phyloP scores from a whole-genome alignment of 2,113 vertebrate species.

The Coptodon bakossiorum region DNA sequence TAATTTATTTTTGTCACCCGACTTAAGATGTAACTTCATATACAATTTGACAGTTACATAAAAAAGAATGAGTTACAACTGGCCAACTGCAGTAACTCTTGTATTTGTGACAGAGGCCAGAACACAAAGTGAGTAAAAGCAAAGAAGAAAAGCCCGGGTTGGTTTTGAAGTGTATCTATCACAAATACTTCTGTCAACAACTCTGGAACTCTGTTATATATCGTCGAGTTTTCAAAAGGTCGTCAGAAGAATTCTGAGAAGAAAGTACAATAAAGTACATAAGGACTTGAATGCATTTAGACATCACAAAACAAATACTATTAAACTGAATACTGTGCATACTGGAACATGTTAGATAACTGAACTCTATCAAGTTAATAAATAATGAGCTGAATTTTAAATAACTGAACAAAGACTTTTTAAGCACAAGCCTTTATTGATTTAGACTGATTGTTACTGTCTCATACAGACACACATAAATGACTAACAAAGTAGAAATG shows the following conservation, averaged over 20 bases:
- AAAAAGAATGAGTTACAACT: not conserved
- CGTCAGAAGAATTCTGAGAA: not conserved
- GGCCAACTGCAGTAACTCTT: not conserved
- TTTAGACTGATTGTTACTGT: not conserved
- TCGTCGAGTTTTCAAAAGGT: not conserved
- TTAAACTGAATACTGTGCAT: not conserved
- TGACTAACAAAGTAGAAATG: not conserved
- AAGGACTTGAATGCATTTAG: not conserved
- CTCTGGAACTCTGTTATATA: not conserved
- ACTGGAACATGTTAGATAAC: not conserved
- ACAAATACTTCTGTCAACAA: not conserved
- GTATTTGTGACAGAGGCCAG: not conserved
- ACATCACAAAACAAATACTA: not conserved
- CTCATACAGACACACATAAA: not conserved
- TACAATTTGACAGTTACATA: not conserved
- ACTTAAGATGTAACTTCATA: not conserved
- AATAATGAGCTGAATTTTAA: not conserved
- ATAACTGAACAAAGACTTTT: not conserved
- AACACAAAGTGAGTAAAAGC: not conserved
- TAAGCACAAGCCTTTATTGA: not conserved
- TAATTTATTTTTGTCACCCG: not conserved
- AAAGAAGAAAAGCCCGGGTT: not conserved
- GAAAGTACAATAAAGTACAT: accelerated
- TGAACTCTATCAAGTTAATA: not conserved
- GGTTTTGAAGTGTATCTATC: not conserved